Conservation (phyloP, 2,888 invertebrate genomes). For the Volucella bombylans region DNA sequence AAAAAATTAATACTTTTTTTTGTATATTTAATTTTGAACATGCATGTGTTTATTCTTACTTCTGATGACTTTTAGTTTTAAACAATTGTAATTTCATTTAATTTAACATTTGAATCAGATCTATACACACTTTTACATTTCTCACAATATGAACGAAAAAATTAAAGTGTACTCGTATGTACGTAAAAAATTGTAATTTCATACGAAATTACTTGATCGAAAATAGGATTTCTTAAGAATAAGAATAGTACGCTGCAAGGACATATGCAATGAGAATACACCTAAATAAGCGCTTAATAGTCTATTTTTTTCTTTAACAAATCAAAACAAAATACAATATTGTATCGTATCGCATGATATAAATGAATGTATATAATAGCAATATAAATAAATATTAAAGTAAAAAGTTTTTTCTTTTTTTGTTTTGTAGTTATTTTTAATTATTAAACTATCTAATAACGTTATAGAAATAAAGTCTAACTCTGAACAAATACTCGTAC, state of each 20-base stretch:
- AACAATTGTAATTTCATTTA: slow-evolving; percentile 42
- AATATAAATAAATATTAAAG: slow-evolving; percentile 54
- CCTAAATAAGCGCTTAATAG: slow-evolving; percentile 21
- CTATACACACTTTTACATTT: slow-evolving; percentile 33
- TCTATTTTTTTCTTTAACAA: slow-evolving; percentile 47
- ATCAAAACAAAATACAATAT: slow-evolving; percentile 47
- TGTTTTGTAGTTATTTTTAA: slow-evolving; percentile 39
- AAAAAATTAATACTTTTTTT: slow-evolving; percentile 62
- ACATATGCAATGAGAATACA: slow-evolving; percentile 14
- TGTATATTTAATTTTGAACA: slow-evolving; percentile 56
- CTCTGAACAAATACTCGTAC: slow-evolving; percentile 61
- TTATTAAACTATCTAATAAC: slow-evolving; percentile 59
- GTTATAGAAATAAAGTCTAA: slow-evolving; percentile 41
- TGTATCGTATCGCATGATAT: neutral
- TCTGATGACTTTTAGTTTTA: slow-evolving; percentile 34
- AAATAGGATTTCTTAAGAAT: slow-evolving; percentile 7
- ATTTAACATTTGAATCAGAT: slow-evolving; percentile 35
- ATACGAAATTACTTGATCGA: neutral
- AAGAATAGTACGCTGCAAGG: slow-evolving; percentile 10
- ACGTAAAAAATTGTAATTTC: slow-evolving; percentile 8
- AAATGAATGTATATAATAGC: neutral
- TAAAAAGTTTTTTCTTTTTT: slow-evolving; percentile 3
- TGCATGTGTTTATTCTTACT: slow-evolving; percentile 51
- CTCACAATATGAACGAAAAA: slow-evolving; percentile 28
- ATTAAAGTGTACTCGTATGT: slow-evolving; percentile 3